phyloP scores from a whole-genome alignment of 2,113 vertebrate genomes.

The Chloropsis cyanopogon region DNA sequence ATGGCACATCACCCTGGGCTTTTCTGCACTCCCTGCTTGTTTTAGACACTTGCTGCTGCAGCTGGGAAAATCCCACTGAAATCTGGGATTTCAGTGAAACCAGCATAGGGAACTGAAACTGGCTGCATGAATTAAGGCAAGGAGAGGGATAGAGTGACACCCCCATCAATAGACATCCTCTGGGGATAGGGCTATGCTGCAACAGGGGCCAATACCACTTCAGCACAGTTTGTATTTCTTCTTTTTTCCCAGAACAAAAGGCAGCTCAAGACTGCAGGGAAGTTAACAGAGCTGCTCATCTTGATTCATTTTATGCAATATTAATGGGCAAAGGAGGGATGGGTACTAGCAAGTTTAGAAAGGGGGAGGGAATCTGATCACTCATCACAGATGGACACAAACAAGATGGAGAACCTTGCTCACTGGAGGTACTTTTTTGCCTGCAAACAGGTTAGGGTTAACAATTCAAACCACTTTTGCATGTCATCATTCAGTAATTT shows the following conservation, averaged over 20 bases:
- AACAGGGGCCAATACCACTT: neutral
- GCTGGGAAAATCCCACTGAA: neutral
- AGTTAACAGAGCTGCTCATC: constrained; percentile 9
- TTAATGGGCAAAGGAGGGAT: constrained; percentile 34
- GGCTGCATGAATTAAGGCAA: constrained; percentile 49
- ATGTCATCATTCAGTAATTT: constrained; percentile 49
- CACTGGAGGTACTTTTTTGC: constrained; percentile 59
- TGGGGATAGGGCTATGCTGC: neutral
- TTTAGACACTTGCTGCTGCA: constrained; percentile 27
- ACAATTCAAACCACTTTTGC: constrained; percentile 37
- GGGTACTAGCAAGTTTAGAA: constrained; percentile 44
- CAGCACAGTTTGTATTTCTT: neutral
- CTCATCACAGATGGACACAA: constrained; percentile 32
- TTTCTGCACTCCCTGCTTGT: neutral
- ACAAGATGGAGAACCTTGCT: constrained; percentile 44
- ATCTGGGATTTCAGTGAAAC: neutral
- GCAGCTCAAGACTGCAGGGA: constrained; percentile 2
- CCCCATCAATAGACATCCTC: neutral
- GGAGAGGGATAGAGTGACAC: neutral
- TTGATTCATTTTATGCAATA: constrained; percentile 19
- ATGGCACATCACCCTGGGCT: neutral
- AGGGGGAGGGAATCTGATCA: neutral
- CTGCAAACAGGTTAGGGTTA: constrained; percentile 45
- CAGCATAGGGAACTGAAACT: neutral
- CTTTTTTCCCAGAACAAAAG: neutral